phyloP scores from a whole-genome alignment of 1,140 invertebrate genomes.

The Drosophila ananassae region DNA sequence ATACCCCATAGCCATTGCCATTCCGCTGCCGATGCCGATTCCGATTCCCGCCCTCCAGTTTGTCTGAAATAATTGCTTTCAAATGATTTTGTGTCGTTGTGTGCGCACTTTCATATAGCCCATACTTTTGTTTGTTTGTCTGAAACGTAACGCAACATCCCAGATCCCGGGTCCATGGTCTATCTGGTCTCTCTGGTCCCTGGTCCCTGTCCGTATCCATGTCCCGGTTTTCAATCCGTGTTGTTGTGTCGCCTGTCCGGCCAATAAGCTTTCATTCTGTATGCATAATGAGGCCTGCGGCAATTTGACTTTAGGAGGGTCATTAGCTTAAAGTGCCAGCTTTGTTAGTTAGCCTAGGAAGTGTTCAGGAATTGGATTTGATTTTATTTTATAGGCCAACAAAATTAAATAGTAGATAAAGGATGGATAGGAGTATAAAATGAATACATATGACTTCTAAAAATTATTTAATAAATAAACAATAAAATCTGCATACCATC shows the following conservation, averaged over 20 bases:
- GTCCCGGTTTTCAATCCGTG: conserved; percentile 19
- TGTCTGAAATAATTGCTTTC: conserved; percentile 74
- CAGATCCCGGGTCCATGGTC: conserved; percentile 42
- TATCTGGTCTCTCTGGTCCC: not conserved
- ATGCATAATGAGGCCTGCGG: conserved; percentile 75
- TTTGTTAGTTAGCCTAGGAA: conserved; percentile 21
- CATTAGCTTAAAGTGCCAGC: conserved; percentile 67
- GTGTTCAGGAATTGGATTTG: not conserved
- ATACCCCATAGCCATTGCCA: not conserved
- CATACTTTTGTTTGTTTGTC: conserved; percentile 40
- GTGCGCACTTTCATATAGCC: conserved; percentile 77
- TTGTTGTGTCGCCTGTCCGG: conserved; percentile 31
- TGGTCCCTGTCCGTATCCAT: not conserved
- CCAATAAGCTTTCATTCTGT: conserved; percentile 75
- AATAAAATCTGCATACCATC: too few relatives aligned
- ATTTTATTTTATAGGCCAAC: conserved; percentile 23
- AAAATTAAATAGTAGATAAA: not conserved
- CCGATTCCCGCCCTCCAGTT: conserved; percentile 15
- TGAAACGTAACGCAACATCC: conserved; percentile 28
- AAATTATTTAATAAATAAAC: too few relatives aligned
- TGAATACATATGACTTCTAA: too few relatives aligned
- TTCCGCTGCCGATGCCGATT: not conserved
- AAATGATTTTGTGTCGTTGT: conserved; percentile 79
- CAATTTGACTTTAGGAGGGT: conserved; percentile 63
- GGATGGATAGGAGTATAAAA: not conserved